Percentiles rank a stretch among this genome's conserved stretches.
phyloP scores from a whole-genome alignment of 2,113 vertebrate genomes.

The Saccopteryx leptura region DNA sequence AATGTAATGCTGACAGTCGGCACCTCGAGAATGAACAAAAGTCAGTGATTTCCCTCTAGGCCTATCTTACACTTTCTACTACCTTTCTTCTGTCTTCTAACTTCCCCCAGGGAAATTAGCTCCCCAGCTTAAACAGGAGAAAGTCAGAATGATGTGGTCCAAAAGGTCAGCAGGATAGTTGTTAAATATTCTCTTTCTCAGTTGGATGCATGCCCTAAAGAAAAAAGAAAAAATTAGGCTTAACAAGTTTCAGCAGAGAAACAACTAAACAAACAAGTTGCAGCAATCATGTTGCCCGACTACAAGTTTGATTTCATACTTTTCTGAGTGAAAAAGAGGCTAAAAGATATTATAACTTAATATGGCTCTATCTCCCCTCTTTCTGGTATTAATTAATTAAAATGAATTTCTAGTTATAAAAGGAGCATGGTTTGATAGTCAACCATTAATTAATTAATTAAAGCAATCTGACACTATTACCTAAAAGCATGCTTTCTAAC shows the following conservation, averaged over 20 bases:
- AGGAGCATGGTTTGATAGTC: background rate
- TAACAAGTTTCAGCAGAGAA: background rate
- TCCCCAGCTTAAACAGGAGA: background rate
- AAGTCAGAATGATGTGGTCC: no score
- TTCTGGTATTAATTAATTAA: conserved; percentile 30
- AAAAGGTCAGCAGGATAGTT: background rate
- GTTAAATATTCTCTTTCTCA: background rate
- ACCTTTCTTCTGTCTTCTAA: background rate
- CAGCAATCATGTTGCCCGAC: background rate
- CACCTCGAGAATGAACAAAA: background rate
- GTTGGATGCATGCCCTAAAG: background rate
- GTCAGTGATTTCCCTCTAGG: background rate
- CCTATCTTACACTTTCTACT: background rate
- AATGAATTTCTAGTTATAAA: conserved; percentile 32
- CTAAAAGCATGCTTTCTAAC: conserved; percentile 18
- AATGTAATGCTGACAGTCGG: background rate
- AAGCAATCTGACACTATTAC: background rate
- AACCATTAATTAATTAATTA: background rate
- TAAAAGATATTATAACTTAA: background rate
- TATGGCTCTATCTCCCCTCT: background rate
- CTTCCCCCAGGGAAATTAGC: no score
- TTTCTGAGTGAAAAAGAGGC: background rate
- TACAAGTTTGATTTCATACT: background rate
- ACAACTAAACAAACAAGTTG: background rate
- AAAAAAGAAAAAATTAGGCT: background rate